Base-by-base conservation (phyloP, 2,888 invertebrate species). In the Orthosia gothica region DNA sequence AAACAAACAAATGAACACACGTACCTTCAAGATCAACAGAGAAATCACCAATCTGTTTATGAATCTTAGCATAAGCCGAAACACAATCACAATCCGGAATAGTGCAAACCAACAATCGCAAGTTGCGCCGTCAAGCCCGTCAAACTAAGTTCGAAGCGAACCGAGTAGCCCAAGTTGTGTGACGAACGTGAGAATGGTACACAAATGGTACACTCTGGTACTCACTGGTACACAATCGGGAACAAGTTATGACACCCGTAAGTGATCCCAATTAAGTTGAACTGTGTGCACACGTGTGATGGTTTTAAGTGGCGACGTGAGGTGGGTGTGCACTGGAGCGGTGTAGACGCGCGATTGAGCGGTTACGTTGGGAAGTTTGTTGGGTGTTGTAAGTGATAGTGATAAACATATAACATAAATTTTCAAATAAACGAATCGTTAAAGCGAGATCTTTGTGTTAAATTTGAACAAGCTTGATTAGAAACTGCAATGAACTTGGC, bases 231-330 rank as follows among this genome's bases (percentile, higher is more conserved):
- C 80, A 84, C 83, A 84, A 74, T 72, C 68, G 68, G 50, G 68
- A 74, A 63, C 61, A 69, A 85, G 82, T 84, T 86, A 84, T 82
- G 74, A 84, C 84, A 77, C 74, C 74, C 66, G 86, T 86, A 84
- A 84, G 80, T 77, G 80, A 80, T 82, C 71, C 67, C 79, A 76
- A 82, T 84, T 82, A 82, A 79, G 71, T 83, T 71, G 70, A 64
- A 61, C 74, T 81, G 81, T 74, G 69, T 72, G 74, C 58, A 67
- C 78, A 73, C 73, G 82, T 73, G 65, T 82, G 63, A 82, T 65
- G 75, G 79, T 71, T 78, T 81, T 82, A 75, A 83, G 81, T 79
- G 83, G 47, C 7, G 58, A 69, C 75, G 83, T 82, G 81, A 71
- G 83, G 70, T 75, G 61, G 50, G 52, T 23, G 61, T 62, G 11